phyloP scores from a whole-genome alignment of 1,140 invertebrate genomes.

The Dinothrombium tinctorium region DNA sequence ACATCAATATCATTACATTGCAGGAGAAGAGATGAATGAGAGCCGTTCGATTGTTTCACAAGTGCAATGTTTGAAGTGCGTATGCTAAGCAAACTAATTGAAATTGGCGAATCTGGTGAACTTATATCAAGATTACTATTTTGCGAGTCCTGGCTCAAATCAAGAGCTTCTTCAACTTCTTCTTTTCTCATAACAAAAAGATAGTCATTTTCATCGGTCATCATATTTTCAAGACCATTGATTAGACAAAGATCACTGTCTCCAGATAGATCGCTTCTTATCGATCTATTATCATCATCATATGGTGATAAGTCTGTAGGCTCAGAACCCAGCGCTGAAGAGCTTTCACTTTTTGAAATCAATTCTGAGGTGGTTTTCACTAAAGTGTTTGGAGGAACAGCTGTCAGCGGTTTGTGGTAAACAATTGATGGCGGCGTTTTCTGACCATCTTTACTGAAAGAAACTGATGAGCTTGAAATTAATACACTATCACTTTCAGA shows the following conservation, averaged over 20 bases:
- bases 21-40: neutral
- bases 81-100: neutral
- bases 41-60: neutral
- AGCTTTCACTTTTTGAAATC: neutral
- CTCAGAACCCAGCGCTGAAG: neutral
- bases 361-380: neutral
- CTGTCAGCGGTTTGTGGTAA: neutral
- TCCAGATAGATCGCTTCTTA: slow-evolving; percentile 5
- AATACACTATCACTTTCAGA: no score
- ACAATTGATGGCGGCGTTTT: neutral
- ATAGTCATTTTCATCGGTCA: neutral
- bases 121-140: neutral
- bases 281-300: slow-evolving; percentile 6
- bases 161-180: slow-evolving; percentile 1
- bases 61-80: neutral
- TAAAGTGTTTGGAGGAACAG: neutral
- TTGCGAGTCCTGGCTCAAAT: neutral
- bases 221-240: neutral
- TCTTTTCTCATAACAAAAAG: neutral
- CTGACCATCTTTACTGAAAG: neutral
- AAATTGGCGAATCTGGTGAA: neutral
- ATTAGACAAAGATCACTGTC: neutral
- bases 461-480: neutral
- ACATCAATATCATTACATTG: neutral
- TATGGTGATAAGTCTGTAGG: neutral